phyloP scores from a whole-genome alignment of 2,797 vertebrate species.

The Bovichtus variegatus region DNA sequence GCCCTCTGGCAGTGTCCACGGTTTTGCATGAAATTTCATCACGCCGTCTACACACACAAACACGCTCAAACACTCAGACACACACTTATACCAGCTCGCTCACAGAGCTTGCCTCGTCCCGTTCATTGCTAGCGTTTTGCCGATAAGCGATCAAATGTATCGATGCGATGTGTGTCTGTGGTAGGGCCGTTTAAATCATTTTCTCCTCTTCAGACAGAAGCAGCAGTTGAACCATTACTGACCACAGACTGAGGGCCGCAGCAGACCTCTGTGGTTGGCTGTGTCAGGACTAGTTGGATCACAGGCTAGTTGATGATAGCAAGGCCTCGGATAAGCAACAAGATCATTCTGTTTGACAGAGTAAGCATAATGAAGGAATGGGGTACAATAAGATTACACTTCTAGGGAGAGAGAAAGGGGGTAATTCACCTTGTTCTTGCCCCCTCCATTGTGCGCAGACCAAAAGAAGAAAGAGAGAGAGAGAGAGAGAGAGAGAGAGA shows the following conservation, averaged over 20 bases:
- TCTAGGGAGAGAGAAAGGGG: conserved; percentile 5
- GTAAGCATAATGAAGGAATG: conserved; percentile 13
- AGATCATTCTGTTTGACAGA: conserved; percentile 43
- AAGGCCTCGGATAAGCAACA: conserved; percentile 49
- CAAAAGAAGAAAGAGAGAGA: neutral
- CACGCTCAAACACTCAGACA: conserved; percentile 30
- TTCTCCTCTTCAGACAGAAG: conserved; percentile 42
- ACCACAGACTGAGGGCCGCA: conserved; percentile 72
- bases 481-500: neutral
- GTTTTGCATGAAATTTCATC: conserved; percentile 85
- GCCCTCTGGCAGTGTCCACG: conserved; percentile 68
- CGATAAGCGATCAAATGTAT: conserved; percentile 78
- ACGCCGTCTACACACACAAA: conserved; percentile 64
- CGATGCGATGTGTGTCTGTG: conserved; percentile 69
- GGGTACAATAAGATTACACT: conserved; percentile 10
- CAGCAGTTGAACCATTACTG: conserved; percentile 60
- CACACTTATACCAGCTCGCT: conserved; percentile 35
- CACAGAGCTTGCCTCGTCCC: conserved; percentile 42
- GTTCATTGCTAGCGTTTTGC: conserved; percentile 66
- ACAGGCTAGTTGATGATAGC: conserved; percentile 45
- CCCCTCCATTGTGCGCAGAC: neutral
- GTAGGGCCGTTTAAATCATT: conserved; percentile 64
- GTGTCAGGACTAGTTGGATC: conserved; percentile 71
- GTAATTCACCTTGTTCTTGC: neutral
- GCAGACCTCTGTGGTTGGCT: conserved; percentile 71